These are phyloP conservation scores for Chondrilla cf. caribensis DNA, from an alignment of 37 sponge, comb jelly and placozoan genomes.

Conservation along the genomic window DNA sequence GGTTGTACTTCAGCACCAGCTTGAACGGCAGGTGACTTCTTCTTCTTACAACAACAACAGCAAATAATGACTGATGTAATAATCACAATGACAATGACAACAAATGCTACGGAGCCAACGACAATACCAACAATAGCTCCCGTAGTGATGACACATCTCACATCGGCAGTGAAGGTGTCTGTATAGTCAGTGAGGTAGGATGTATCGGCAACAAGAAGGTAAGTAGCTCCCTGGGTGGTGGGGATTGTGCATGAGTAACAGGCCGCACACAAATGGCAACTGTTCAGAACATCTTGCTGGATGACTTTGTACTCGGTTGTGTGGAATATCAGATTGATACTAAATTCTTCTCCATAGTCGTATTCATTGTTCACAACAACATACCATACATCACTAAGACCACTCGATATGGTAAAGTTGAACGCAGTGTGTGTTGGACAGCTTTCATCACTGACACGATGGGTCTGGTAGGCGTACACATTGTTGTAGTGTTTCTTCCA, in stretches of 20 bases:
- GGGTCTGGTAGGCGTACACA: too few relatives aligned
- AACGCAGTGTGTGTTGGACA: too few relatives aligned
- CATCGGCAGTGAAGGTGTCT: not conserved
- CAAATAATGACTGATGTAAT: not conserved
- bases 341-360: not conserved
- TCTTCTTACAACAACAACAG: not conserved
- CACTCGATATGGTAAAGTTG: too few relatives aligned
- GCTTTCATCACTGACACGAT: too few relatives aligned
- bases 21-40: not conserved
- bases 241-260: not conserved
- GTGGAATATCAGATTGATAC: not conserved
- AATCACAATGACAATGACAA: not conserved
- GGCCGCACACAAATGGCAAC: not conserved
- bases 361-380: too few relatives aligned
- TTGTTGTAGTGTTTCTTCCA: too few relatives aligned
- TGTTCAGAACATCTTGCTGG: not conserved
- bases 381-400: too few relatives aligned
- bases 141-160: not conserved
- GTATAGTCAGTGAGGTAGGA: too few relatives aligned
- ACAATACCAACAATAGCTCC: not conserved
- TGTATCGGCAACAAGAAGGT: not conserved
- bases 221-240: not conserved
- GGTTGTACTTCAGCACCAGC: not conserved
- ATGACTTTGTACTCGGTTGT: not conserved
- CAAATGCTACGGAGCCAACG: too few relatives aligned